Percentiles rank a stretch among this genome's conserved stretches.
These are phyloP conservation scores for Cistogaster globosa DNA, from an alignment of 2,888 invertebrate species.

Conservation along the genomic window DNA sequence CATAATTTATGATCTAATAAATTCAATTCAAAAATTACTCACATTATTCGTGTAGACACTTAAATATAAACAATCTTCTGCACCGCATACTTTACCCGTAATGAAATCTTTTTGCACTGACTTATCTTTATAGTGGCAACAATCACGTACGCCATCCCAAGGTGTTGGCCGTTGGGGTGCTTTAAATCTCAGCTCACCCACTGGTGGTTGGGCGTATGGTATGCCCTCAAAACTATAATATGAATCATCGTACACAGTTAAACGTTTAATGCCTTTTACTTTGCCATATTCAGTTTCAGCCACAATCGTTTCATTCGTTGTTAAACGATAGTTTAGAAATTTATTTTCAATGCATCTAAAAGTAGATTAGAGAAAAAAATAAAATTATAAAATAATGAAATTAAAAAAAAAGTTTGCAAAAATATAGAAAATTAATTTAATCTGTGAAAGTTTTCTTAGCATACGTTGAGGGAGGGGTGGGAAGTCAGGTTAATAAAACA, in stretches of 20 bases:
- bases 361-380: constrained; percentile 9
- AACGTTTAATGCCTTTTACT: constrained; percentile 79
- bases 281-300: constrained; percentile 81
- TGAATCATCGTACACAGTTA: constrained; percentile 78
- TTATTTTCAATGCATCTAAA: constrained; percentile 78
- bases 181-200: constrained; percentile 81
- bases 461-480: constrained; percentile 24
- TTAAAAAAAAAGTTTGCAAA: constrained; percentile 1
- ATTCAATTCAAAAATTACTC: constrained; percentile 65
- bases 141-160: constrained; percentile 83
- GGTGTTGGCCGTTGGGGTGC: constrained; percentile 83
- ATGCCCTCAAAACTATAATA: constrained; percentile 82
- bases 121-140: constrained; percentile 78
- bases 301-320: constrained; percentile 78
- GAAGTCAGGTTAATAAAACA: constrained; percentile 17
- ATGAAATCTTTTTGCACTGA: constrained; percentile 80
- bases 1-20: constrained; percentile 31
- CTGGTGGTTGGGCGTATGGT: constrained; percentile 82
- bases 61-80: constrained; percentile 85
- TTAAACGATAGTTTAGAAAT: constrained; percentile 78
- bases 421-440: constrained; percentile 37
- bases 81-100: constrained; percentile 81
- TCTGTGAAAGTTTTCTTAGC: constrained; percentile 42
- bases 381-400: neutral
- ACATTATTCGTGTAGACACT: constrained; percentile 83